Base-by-base conservation (phyloP, 2,113 vertebrate genomes). In the Leucosticte australis region DNA sequence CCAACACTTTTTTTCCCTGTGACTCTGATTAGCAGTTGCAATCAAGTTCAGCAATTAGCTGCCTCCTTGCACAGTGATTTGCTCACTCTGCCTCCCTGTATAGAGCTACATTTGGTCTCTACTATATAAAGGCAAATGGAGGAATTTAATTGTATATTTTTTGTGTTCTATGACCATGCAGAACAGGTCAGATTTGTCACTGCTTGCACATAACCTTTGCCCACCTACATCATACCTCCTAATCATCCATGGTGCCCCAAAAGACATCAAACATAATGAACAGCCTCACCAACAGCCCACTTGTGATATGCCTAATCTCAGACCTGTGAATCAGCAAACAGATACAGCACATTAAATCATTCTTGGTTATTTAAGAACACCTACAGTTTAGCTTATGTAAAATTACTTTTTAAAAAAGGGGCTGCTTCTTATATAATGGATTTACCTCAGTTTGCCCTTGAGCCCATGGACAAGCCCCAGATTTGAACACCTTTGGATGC, bases 1-100 rank as follows among this genome's bases (percentile, higher is more conserved):
- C 97, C 94, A 95, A 97, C 98, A 97, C 95, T 96, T 96, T 97
- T 96, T 98, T 98, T 96, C 93, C 84, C 95, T 96, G 57, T 92
- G 97, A 98, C 97, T 98, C 97, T 98, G 98, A 98, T 98, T 98
- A 98, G 98, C 97, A 97, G 97, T 98, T 97, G 97, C 98, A 98
- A 98, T 98, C 98, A 98, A 98, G 98, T 98, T 98, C 94, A 83
- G 97, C 98, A 98, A 98, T 98, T 98, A 98, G 97, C 96, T 97
- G 96, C 92, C 97, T 98, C 96, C 96, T 96, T 96, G 94, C 91
- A 46, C 97, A 97, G 91, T 96, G 97, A 98, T 98, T 98, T 97
- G 95, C 93, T 97, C 89, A 62, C 76, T 89, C 90, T 94, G 75
- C 87, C 90, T 96, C 94, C 78, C 65, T 46, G 52, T 75, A 97